Evolutionary conservation across 1,140 invertebrate genomes (phyloP), one percentile per base, ranked within the genome.

Genomic region (Alviniconcha marisindica): DNA sequence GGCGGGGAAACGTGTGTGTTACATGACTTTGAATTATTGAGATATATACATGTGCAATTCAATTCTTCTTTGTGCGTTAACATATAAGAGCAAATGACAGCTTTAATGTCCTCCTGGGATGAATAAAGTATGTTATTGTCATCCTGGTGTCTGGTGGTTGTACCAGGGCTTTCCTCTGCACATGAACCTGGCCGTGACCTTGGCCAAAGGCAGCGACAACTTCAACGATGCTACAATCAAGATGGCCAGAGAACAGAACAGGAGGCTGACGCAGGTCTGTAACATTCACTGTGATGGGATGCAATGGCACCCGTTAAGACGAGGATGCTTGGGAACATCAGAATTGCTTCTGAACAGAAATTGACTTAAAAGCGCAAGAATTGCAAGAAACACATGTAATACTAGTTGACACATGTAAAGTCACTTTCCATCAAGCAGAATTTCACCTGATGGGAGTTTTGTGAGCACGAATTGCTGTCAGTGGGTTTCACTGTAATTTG

Each of bases 231-330:
- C 63, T 48, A 48, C 44, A 48, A 18, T 48, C 44, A 48, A 48
- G 44, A 10, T 48, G 44, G 44, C 18, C 44, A 48, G 44, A 48
- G 96, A 96, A 88, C 97, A 97, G 93, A 98, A 97, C 93, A 95
- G 96, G 84, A 94, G 96, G 89, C 94, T 97, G 33, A 96, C 96
- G 12, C 96, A 97, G 95, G 96, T 97, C 93, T 88, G 63, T 77
- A 42, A 21, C 33, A 21, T 73, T 78, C 21, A 51, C 38, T 82
- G n/a, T 77, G 33, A n/a, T n/a, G n/a, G n/a, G n/a, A n/a, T n/a
- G n/a, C n/a, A n/a, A n/a, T n/a, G n/a, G n/a, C 31, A 48, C 36
- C 14, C 10, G 42, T 74, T 28, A n/a, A 15, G 15, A 12, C 18
- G 18, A 10, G 36, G 10, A 12, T 36, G 60, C 10, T 38, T 38